Evolutionary conservation across 2,797 vertebrate genomes (phyloP), one percentile per base, ranked within the genome.

Genomic region (Crocodylus rhombifer): DNA sequence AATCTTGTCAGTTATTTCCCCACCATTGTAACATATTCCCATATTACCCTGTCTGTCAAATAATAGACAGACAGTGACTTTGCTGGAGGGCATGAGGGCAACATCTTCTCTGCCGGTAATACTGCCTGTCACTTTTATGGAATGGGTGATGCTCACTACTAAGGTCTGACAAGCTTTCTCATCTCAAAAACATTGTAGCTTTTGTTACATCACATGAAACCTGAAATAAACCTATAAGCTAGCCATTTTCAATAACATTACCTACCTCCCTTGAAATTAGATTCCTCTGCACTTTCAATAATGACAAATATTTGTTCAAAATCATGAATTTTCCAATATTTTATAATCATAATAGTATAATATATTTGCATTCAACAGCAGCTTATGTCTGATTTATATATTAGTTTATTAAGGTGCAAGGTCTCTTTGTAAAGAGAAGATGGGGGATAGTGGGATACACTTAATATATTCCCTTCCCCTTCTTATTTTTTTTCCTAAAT

Each of bases 11-110:
- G 78, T 87, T 97, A 63, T 86, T 83, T 88, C 96, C 80, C 83
- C 80, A 94, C 75, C 71, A 87, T 63, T 0, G 0, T 94, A 86
- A 91, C 79, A 63, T 92, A 96, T 96, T 96, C 96, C 93, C 82
- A 15, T 67, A 94, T 97, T 97, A 94, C 83, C 92, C 95, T 96
- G 51, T 92, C 94, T 97, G 96, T 98, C 95, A 97, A 88, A 95
- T 95, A 82, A 80, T 15, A 94, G 94, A 93, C 90, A 97, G 95
- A 91, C 85, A 94, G 63, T 84, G 93, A 97, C 94, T 96, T 94
- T 90, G 79, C 94, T 96, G 65, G 82, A 87, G 95, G 92, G 91
- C 95, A 94, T 58, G 26, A 94, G 93, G 94, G 86, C 94, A 96
- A 73, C 90, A 87, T 91, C 87, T 85, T 97, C 86, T 94, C 82